Conservation (phyloP, 1,140 invertebrate species). For the Stegodyphus dumicola region DNA sequence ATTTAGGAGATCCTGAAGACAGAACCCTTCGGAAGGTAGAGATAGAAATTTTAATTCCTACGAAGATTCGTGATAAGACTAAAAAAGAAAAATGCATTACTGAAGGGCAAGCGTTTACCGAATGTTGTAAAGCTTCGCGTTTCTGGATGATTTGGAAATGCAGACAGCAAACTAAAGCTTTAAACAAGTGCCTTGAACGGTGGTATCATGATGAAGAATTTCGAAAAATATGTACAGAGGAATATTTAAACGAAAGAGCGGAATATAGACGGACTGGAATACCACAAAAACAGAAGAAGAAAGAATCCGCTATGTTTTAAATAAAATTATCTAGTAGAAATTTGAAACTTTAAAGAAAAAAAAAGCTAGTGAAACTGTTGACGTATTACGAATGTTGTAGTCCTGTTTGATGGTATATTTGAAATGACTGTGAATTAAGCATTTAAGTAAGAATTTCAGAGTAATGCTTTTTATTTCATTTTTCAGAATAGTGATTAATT, state of each 20-base stretch:
- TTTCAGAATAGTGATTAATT: too few relatives aligned
- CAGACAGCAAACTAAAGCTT: constrained; percentile 75
- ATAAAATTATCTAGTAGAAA: too few relatives aligned
- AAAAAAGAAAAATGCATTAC: constrained; percentile 77
- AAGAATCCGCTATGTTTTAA: constrained; percentile 58
- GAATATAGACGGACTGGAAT: constrained; percentile 85
- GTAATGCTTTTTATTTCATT: too few relatives aligned
- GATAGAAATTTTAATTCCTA: constrained; percentile 83
- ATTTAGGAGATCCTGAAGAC: constrained; percentile 84
- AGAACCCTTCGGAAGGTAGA: constrained; percentile 84
- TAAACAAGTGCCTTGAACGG: constrained; percentile 77
- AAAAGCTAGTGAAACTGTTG: too few relatives aligned
- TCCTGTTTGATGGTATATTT: too few relatives aligned
- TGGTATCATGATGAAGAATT: constrained; percentile 82
- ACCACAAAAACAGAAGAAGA: constrained; percentile 71
- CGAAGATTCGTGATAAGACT: constrained; percentile 83
- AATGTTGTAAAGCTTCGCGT: constrained; percentile 76
- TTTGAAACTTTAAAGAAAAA: too few relatives aligned
- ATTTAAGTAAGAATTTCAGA: too few relatives aligned
- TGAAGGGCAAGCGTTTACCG: constrained; percentile 74
- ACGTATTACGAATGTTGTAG: too few relatives aligned
- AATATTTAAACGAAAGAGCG: constrained; percentile 84
- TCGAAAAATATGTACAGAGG: constrained; percentile 77
- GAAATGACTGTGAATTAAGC: too few relatives aligned
- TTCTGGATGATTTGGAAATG: constrained; percentile 80